These are phyloP conservation scores for Nasalis larvatus DNA, from an alignment of 2,113 vertebrate species.

Conservation along the genomic window DNA sequence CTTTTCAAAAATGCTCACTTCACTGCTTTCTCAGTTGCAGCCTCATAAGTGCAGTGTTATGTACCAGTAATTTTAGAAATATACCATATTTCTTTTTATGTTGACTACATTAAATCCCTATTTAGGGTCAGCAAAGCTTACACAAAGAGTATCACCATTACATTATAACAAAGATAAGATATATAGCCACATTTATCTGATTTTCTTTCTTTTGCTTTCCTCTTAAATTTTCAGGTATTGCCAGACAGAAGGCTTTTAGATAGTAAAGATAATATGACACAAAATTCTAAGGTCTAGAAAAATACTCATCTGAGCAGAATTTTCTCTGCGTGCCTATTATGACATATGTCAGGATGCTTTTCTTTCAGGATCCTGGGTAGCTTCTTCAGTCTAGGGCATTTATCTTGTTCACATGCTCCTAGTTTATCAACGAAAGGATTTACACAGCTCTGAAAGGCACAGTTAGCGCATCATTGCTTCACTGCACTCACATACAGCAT, in stretches of 20 bases:
- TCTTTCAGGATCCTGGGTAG: not conserved
- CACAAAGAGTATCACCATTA: not conserved
- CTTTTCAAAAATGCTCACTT: conserved; percentile 40
- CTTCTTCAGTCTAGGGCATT: not conserved
- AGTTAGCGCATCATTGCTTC: not conserved
- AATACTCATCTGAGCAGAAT: conserved; percentile 22
- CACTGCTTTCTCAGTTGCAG: not conserved
- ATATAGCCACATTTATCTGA: not conserved
- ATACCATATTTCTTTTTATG: not conserved
- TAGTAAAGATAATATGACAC: not conserved
- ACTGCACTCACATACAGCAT: conserved; percentile 8
- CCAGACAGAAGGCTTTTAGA: conserved; percentile 23
- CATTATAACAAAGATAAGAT: not conserved
- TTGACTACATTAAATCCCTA: conserved; percentile 27
- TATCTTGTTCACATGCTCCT: not conserved
- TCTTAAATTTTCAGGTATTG: conserved; percentile 17
- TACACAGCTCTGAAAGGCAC: conserved; percentile 13
- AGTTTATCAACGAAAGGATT: conserved; percentile 50
- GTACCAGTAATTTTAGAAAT: conserved; percentile 30
- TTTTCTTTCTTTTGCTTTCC: not conserved
- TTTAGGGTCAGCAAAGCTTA: not conserved
- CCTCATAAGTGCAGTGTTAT: not conserved
- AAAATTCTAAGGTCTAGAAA: conserved; percentile 30
- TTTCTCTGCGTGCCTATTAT: not conserved
- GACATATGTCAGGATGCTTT: not conserved